These are phyloP conservation scores for Eospalax fontanierii DNA, from an alignment of 2,797 vertebrate genomes.

Conservation along the genomic window DNA sequence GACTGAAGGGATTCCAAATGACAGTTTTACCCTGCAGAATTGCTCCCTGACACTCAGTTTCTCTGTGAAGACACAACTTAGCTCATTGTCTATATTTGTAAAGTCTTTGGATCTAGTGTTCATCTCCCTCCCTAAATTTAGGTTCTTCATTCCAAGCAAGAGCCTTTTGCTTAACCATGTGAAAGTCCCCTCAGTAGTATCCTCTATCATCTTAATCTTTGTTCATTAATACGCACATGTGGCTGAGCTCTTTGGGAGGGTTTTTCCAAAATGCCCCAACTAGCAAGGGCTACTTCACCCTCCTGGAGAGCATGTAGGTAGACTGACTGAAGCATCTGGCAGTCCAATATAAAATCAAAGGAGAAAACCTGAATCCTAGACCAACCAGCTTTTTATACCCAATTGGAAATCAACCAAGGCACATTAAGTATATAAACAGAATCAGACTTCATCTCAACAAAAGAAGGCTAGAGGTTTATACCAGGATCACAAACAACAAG, in stretches of 20 bases:
- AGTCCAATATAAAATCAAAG: too few relatives aligned
- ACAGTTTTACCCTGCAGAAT: neutral
- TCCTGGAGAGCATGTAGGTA: too few relatives aligned
- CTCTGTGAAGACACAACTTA: neutral
- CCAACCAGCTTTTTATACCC: too few relatives aligned
- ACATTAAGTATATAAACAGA: too few relatives aligned
- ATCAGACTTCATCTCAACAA: too few relatives aligned
- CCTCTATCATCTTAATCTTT: neutral
- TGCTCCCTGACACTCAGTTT: neutral
- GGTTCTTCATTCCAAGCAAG: neutral
- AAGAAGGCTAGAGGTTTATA: too few relatives aligned
- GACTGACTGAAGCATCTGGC: too few relatives aligned
- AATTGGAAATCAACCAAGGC: too few relatives aligned
- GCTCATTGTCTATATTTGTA: neutral
- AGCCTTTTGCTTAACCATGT: neutral
- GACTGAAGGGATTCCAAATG: neutral
- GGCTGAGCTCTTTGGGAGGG: neutral
- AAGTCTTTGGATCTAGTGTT: neutral
- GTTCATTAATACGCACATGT: neutral
- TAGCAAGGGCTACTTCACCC: too few relatives aligned
- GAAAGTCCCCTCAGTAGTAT: neutral
- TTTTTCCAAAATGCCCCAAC: neutral
- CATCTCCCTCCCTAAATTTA: neutral
- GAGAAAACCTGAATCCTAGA: too few relatives aligned
- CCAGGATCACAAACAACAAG: too few relatives aligned